Base-by-base conservation (phyloP, 2,797 vertebrate species). In the Eospalax fontanierii region DNA sequence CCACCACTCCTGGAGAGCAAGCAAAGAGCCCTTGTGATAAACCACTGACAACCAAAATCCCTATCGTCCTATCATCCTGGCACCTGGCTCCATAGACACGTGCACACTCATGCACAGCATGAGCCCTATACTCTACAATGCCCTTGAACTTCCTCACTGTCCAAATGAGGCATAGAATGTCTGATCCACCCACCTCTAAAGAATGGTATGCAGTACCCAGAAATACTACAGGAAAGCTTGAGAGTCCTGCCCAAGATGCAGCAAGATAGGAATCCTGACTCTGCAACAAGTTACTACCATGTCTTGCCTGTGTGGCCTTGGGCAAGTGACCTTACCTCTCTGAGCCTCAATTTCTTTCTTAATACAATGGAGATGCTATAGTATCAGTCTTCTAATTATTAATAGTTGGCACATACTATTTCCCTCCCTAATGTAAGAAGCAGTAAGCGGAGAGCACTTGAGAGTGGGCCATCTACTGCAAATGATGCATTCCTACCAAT, bases 291-390 rank as follows among this genome's bases (percentile, higher is more conserved):
- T 78, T 63, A 78, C 46, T n/a, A 16, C n/a, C 43, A 0, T 6
- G 40, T n/a, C 90, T 46, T 19, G 63, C 57, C 38, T 90, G 0
- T 61, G 50, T 38, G 28, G 91, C 76, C 84, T 87, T 59, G 61
- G 66, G 61, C 35, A 82, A 81, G 74, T 86, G 66, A 40, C 54
- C 79, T 63, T 21, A 65, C n/a, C 66, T 91, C 54, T 54, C 82
- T 85, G 63, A 89, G 89, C 79, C 66, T 79, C 74, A 1, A 14
- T 30, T 46, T 68, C 16, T 78, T 85, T 46, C 38, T 71, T 65
- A 87, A 9, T 66, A 93, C 66, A 65, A 79, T 43, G 35, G 38
- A 88, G 35, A 73, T 24, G 78, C 38, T 24, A 24, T 0, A 68
- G 5, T 28, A 61, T 59, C 59, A 7, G 0, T 73, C 79, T 81